Base-by-base conservation (phyloP, 2,888 invertebrate genomes). In the Tribolium freemani region DNA sequence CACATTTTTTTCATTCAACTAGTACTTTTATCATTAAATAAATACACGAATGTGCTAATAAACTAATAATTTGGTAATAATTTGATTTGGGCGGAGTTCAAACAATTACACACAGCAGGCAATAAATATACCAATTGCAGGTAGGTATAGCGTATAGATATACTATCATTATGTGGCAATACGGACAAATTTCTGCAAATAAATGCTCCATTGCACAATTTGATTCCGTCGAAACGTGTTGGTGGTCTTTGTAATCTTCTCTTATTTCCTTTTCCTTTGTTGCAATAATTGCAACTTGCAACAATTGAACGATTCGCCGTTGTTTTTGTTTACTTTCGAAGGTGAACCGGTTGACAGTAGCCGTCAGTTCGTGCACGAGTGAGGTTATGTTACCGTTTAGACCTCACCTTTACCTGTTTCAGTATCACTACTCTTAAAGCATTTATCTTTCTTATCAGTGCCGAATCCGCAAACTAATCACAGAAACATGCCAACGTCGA, bases 371-470 rank as follows among this genome's bases (percentile, higher is more conserved):
- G 4, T 11, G 54, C 5, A 21, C 53, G 60, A 69, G 69, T 70
- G 69, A 70, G 69, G 69, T 70, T 70, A 70, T 70, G 69, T 70
- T 56, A 20, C 63, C 45, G 45, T 63, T 48, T 63, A 13, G 11
- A 4, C 61, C 44, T 51, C 21, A 46, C 50, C 31, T 58, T 58
- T 51, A 51, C 45, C 56, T 31, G 45, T 46, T 9, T 51, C 21
- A 46, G 46, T 54, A 54, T 66, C 66, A 38, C 21, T 21, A 13
- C 1, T 13, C 20, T 16, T 11, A 26, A 50, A 48, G 2, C n/a
- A 3, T 8, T 38, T 8, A 38, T 38, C 8, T n/a, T n/a, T 38
- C 38, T 38, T 38, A 38, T 38, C 38, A 38, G 38, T 38, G 38
- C 38, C 1, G 5, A 26, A 26, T 26, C 26, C 38, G 38, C n/a